A percentile compares a stretch with the other conserved stretches of the same genome.
Conservation (phyloP, 2,113 vertebrate genomes). For the Theristicus caerulescens region DNA sequence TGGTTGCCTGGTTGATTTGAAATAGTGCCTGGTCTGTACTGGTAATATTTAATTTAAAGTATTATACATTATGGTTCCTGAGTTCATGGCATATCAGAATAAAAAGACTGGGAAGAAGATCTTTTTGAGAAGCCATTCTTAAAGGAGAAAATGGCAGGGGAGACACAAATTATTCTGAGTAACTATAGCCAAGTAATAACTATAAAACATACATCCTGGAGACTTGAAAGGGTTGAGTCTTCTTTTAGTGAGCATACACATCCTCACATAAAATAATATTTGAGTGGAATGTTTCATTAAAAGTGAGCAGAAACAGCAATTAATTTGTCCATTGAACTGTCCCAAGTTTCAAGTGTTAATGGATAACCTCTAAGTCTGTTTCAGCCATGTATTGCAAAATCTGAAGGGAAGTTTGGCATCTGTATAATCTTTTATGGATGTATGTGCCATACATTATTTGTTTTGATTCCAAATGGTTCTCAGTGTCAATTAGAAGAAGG, state of each 20-base stretch:
- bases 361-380: background rate
- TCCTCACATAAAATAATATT: background rate
- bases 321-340: background rate
- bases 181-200: background rate
- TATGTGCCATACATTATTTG: background rate
- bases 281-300: background rate
- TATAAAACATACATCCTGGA: background rate
- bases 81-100: background rate
- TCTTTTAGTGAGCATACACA: background rate
- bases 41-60: background rate
- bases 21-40: background rate
- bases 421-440: background rate
- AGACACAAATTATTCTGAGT: background rate
- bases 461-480: background rate
- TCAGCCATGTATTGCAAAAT: background rate
- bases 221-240: background rate
- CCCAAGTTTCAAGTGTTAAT: background rate
- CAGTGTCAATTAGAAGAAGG: background rate
- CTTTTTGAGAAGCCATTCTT: background rate
- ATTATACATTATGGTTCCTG: rapidly evolving
- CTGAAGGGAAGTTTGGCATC: background rate
- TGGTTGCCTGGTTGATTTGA: background rate
- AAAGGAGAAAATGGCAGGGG: background rate
- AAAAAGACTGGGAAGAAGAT: background rate
- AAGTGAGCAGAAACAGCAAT: background rate